Percentiles rank a stretch among this genome's conserved stretches.
Conservation (phyloP, 1,140 invertebrate genomes). For the Apis florea region DNA sequence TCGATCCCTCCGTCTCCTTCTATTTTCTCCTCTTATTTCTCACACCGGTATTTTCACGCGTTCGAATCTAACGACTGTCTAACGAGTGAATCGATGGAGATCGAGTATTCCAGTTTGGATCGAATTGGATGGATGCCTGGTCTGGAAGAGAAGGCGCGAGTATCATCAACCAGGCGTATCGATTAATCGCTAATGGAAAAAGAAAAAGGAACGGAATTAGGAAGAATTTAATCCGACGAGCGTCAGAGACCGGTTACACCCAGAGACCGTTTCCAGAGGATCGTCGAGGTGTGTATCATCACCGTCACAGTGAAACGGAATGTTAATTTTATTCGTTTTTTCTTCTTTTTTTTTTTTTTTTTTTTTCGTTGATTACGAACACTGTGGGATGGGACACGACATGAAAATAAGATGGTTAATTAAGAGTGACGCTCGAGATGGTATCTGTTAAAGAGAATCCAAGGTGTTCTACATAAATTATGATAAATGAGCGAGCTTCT, state of each 20-base stretch:
- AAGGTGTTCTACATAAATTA: neutral
- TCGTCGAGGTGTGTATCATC: no score
- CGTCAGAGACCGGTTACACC: slow-evolving; percentile 5
- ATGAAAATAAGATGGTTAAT: slow-evolving; percentile 21
- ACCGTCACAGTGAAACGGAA: no score
- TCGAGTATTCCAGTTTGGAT: neutral
- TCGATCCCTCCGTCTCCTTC: slow-evolving; percentile 46
- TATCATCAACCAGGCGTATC: neutral
- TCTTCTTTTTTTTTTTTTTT: no score
- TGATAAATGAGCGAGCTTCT: slow-evolving; percentile 21
- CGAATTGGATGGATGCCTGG: neutral
- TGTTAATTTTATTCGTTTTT: slow-evolving; percentile 6
- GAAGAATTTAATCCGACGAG: neutral
- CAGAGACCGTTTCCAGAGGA: neutral
- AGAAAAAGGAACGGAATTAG: neutral
- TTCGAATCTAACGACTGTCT: neutral
- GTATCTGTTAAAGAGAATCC: neutral
- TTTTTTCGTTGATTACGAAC: neutral
- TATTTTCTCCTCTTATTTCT: slow-evolving; percentile 15
- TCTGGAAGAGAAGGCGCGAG: neutral
- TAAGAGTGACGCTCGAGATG: slow-evolving; percentile 21
- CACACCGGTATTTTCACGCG: slow-evolving; percentile 40
- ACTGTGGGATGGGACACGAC: neutral
- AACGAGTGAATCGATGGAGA: neutral
- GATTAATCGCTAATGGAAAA: slow-evolving; percentile 13